These are phyloP conservation scores for Magallana nippona DNA, from an alignment of 2,888 invertebrate genomes.

Conservation along the genomic window DNA sequence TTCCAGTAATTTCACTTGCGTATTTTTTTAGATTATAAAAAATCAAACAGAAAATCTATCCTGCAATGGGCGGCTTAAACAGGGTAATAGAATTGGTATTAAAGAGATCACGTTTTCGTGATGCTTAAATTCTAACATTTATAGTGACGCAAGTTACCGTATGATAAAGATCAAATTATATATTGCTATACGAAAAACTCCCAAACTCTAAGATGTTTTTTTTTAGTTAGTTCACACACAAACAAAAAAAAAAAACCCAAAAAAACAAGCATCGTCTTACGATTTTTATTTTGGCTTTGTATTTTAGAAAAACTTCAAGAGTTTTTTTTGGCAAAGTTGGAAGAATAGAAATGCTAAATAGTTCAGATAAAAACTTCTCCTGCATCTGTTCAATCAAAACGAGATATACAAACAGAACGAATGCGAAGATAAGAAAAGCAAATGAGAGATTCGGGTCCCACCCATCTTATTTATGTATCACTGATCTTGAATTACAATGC, in stretches of 20 bases:
- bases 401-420: constrained; percentile 21
- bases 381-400: constrained; percentile 27
- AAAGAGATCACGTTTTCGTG: too few relatives aligned
- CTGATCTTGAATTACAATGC: constrained; percentile 9
- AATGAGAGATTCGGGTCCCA: background rate
- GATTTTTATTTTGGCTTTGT: background rate
- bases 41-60: background rate
- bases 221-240: too few relatives aligned
- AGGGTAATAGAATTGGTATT: too few relatives aligned
- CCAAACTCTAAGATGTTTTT: too few relatives aligned
- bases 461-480: constrained; percentile 16
- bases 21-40: too few relatives aligned
- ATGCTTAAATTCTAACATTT: too few relatives aligned
- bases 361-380: constrained; percentile 2
- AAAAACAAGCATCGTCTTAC: background rate
- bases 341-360: constrained; percentile 6
- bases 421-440: constrained; percentile 8
- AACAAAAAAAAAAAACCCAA: too few relatives aligned
- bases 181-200: too few relatives aligned
- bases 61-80: background rate
- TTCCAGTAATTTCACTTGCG: background rate
- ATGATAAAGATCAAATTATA: too few relatives aligned
- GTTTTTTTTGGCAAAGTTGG: constrained; percentile 10
- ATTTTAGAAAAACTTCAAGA: constrained; percentile 10
- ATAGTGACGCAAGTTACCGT: too few relatives aligned